Percentiles rank a stretch among this genome's conserved stretches.
Evolutionary conservation across 2,113 vertebrate species (phyloP).

Genomic region (Merops nubicus): DNA sequence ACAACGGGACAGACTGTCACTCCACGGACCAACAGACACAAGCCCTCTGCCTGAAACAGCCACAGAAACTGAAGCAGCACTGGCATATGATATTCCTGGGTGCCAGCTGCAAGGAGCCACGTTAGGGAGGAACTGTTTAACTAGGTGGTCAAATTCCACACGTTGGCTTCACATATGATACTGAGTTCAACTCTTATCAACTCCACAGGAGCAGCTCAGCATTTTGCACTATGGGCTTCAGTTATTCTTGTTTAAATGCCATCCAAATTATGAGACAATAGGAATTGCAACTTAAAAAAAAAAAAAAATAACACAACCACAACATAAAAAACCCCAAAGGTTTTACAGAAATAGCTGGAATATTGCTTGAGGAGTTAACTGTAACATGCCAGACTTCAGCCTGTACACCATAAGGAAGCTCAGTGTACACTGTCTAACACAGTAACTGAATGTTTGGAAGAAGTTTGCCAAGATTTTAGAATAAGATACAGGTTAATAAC

Average conservation of each 20-base stretch:
- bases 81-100: not conserved
- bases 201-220: not conserved
- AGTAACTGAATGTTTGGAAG: not conserved
- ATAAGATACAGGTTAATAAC: not conserved
- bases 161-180: too few species aligned
- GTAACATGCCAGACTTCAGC: not conserved
- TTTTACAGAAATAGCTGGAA: not conserved
- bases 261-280: not conserved
- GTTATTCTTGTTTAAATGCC: not conserved
- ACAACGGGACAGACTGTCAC: not conserved
- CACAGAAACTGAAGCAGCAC: not conserved
- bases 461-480: not conserved
- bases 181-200: not conserved
- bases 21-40: too few species aligned
- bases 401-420: not conserved
- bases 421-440: accelerated
- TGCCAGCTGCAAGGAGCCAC: not conserved
- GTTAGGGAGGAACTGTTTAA: not conserved
- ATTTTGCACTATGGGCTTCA: not conserved
- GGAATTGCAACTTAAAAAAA: not conserved
- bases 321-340: not conserved
- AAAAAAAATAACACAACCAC: not conserved
- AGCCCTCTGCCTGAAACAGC: not conserved
- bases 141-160: not conserved
- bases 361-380: not conserved